Evolutionary conservation across 2,888 invertebrate genomes (phyloP).

Genomic region (Ornithoptera priamus): DNA sequence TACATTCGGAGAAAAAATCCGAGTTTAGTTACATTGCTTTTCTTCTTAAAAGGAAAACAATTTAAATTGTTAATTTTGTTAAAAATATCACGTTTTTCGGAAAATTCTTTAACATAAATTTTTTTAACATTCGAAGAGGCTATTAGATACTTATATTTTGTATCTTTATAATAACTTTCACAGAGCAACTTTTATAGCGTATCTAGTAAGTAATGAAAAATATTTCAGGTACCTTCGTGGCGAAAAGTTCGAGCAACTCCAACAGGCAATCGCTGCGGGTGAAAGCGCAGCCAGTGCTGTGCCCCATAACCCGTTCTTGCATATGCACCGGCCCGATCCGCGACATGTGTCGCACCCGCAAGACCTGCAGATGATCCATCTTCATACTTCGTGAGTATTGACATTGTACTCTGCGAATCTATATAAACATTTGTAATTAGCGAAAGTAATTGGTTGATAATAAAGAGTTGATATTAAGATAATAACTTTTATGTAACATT

Average conservation of each 20-base stretch:
- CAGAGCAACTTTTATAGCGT: too few species aligned
- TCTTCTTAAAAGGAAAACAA: too few species aligned
- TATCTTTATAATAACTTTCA: too few species aligned
- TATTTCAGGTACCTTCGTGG: conserved; percentile 87
- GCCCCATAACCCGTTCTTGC: conserved; percentile 79
- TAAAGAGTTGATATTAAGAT: neutral
- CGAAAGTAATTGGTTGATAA: neutral
- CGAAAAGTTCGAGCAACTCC: conserved; percentile 92
- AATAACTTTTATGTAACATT: neutral
- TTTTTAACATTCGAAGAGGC: too few species aligned
- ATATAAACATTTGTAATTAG: neutral
- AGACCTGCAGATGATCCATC: conserved; percentile 65
- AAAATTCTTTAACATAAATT: too few species aligned
- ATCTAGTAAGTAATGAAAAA: neutral
- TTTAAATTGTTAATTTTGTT: too few species aligned
- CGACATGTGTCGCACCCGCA: conserved; percentile 40
- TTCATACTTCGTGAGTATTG: conserved; percentile 52
- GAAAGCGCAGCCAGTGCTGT: conserved; percentile 83
- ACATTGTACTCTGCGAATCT: neutral
- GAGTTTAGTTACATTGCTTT: too few species aligned
- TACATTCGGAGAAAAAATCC: too few species aligned
- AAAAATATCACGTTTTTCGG: too few species aligned
- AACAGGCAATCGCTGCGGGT: conserved; percentile 92
- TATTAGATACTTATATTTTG: too few species aligned
- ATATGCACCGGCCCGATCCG: conserved; percentile 74